Percentiles rank a stretch among this genome's conserved stretches.
Conservation (phyloP, 2,888 invertebrate genomes). For the Drosophila emarginata region DNA sequence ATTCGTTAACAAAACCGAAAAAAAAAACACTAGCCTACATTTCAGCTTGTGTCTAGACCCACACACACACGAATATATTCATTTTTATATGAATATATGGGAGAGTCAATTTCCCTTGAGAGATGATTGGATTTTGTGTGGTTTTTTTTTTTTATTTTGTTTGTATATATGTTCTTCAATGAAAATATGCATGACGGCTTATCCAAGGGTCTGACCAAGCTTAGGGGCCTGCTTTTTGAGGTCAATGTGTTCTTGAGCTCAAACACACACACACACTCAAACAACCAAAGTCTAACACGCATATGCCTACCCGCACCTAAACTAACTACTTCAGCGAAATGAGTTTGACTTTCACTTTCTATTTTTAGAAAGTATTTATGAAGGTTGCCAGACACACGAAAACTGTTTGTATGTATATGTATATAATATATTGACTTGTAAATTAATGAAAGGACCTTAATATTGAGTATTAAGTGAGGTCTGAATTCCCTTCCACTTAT, state of each 20-base stretch:
- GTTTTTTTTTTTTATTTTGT: neutral
- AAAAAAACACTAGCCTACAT: neutral
- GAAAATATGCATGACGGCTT: constrained; percentile 44
- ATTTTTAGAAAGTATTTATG: constrained; percentile 46
- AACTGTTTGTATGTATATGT: constrained; percentile 22
- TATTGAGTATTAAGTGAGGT: neutral
- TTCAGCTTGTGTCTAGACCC: constrained; percentile 15
- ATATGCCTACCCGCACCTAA: constrained; percentile 16
- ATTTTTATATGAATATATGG: neutral
- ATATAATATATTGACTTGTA: constrained; percentile 23
- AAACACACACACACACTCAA: neutral
- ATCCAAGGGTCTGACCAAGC: constrained; percentile 7
- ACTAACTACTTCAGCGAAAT: constrained; percentile 42
- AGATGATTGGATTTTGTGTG: neutral
- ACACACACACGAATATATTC: neutral
- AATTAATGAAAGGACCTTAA: constrained; percentile 13
- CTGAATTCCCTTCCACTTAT: neutral
- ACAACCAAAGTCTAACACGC: constrained; percentile 27
- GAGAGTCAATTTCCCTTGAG: constrained; percentile 5
- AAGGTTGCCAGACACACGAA: constrained; percentile 34
- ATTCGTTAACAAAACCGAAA: constrained; percentile 10
- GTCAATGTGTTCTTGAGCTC: constrained; percentile 69
- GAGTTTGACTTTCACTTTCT: constrained; percentile 49
- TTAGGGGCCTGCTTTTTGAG: constrained; percentile 51
- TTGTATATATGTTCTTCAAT: constrained; percentile 47